These are phyloP conservation scores for Corydoras maculifer DNA, from an alignment of 2,113 vertebrate genomes.

Conservation along the genomic window DNA sequence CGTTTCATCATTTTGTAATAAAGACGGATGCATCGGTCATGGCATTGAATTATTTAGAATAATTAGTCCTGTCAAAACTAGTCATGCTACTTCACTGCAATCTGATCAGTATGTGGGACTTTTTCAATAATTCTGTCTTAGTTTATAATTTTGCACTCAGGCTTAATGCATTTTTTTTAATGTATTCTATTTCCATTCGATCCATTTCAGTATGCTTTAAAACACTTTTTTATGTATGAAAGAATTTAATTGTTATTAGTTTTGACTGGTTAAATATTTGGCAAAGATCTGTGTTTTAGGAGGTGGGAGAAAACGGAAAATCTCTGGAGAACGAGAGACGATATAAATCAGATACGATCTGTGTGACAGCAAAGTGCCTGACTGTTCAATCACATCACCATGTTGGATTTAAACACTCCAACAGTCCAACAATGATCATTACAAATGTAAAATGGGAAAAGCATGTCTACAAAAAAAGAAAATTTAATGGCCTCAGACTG, in stretches of 20 bases:
- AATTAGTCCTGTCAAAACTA: slow-evolving; percentile 26
- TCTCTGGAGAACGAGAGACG: too few species aligned
- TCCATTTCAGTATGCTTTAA: neutral
- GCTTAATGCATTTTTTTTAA: neutral
- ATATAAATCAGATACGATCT: too few species aligned
- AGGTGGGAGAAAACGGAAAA: too few species aligned
- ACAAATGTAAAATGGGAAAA: neutral
- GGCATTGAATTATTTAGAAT: slow-evolving; percentile 12
- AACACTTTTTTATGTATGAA: neutral
- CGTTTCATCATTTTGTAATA: slow-evolving; percentile 25
- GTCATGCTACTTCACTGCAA: slow-evolving; percentile 5
- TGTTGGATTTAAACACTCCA: too few species aligned
- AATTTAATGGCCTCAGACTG: neutral
- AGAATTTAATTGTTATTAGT: too few species aligned
- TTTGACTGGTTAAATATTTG: too few species aligned
- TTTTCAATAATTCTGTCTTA: too few species aligned
- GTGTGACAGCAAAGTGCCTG: too few species aligned
- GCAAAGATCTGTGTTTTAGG: too few species aligned
- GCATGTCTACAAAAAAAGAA: neutral
- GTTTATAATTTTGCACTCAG: neutral
- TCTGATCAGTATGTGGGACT: neutral
- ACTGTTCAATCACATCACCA: too few species aligned
- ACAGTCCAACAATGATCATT: too few species aligned
- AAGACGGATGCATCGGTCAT: slow-evolving; percentile 13
- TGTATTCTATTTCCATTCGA: neutral